Base-by-base conservation (phyloP, 2,797 vertebrate species). In the Rhodeus uyekii region DNA sequence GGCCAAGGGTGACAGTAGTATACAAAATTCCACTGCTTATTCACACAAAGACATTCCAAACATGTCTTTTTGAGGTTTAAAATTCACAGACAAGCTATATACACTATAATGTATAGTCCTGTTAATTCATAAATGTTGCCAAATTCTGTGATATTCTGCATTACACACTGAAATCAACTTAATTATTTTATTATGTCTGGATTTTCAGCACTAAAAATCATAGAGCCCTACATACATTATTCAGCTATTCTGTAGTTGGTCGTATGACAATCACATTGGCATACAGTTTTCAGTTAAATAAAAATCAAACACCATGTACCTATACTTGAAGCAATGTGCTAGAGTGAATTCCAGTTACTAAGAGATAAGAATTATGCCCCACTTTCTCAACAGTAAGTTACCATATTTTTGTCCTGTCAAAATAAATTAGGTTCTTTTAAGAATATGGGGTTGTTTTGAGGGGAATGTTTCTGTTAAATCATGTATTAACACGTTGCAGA, bases 401-500 rank as follows among this genome's bases (percentile, higher is more conserved):
- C 39, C 67, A 72, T 72, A 19, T 87, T 82, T 85, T 83, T 84
- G 78, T 64, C 84, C 74, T 38, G 71, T 82, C 78, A 77, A 55
- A 86, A 86, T 87, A 82, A 87, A 87, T 86, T 61, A 85, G 67
- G 12, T 61, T 79, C 82, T 83, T 73, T 81, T 84, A 60, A 82
- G 80, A 84, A 65, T 77, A 65, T 72, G 78, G 46, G 77, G 77
- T 77, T 85, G 71, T 85, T 83, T 77, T 75, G 79, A 75, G 60
- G 74, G 76, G 58, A 78, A 81, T 76, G 39, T 85, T 88, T 87
- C 80, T 81, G 81, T 87, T 86, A 85, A 88, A 88, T 88, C 86
- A 85, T 82, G 80, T 86, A 85, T 87, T 87, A 88, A 88, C 85
- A 86, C 77, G 14, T 84, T 55, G 83, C 67, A 86, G 83, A 87